Evolutionary conservation across 2,797 vertebrate genomes (phyloP), one percentile per base, ranked within the genome.

Genomic region (Eulemur mongoz): DNA sequence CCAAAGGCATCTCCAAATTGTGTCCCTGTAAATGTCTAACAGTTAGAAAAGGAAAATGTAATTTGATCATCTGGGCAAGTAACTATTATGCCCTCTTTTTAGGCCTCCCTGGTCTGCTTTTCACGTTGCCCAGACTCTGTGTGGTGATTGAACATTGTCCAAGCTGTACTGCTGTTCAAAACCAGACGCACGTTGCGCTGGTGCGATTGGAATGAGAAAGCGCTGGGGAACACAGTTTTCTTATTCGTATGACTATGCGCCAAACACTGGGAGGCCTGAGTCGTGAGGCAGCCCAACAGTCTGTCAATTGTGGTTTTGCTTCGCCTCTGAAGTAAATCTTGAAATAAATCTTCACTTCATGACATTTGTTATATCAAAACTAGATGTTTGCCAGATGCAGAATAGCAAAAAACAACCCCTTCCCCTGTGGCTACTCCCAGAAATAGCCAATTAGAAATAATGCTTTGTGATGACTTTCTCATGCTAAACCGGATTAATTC

Each of bases 321-420:
- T 87, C 52, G 92, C 52, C 40, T 94, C 76, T 91, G 90, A 97
- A 92, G 87, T 54, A 94, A 97, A 91, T 81, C 35, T 91, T 92
- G 59, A 94, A 89, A 97, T 96, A 96, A 97, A 97, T 97, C 93
- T 94, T 92, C 67, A 87, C 65, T 97, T 94, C 73, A 67, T 97
- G 96, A 96, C 92, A 96, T 93, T 97, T 97, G 73, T 95, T 94
- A 87, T 95, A 97, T 96, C n/a, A 65, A 97, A 98, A 97, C 76
- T 91, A 97, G 91, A 97, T 96, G 70, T 80, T 73, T 91, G 15
- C 89, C 61, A 95, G 79, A 95, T 94, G 90, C 43, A 78, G 75
- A 95, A 92, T 45, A 92, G 69, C 45, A 92, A 97, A 80, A 94
- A 97, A 96, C 72, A 93, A 86, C 32, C 38, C 67, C 89, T 95